Evolutionary conservation across 2,797 vertebrate species (phyloP).

Genomic region (Crenichthys baileyi): DNA sequence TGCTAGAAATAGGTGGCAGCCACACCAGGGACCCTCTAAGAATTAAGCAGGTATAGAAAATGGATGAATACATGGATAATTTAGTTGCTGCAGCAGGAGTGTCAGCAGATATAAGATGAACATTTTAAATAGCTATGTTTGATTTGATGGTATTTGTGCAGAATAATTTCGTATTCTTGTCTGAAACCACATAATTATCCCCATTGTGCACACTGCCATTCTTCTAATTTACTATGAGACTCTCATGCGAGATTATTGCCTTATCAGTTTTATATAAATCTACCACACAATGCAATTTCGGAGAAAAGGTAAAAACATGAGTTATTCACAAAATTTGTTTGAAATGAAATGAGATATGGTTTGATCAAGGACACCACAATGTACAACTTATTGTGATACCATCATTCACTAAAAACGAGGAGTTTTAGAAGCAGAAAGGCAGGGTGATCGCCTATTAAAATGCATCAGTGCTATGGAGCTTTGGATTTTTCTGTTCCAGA

Average conservation of each 20-base stretch:
- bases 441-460: slow-evolving; percentile 30
- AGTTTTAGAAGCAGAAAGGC: slow-evolving; percentile 14
- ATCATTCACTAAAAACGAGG: slow-evolving; percentile 1
- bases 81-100: neutral
- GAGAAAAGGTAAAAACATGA: neutral
- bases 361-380: neutral
- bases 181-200: neutral
- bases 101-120: neutral
- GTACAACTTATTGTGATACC: neutral
- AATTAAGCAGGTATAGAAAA: neutral
- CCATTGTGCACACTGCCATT: neutral
- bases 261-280: neutral
- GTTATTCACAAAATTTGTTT: neutral
- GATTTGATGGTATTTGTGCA: neutral
- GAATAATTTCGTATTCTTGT: neutral
- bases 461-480: slow-evolving; percentile 19
- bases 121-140: neutral
- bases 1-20: neutral
- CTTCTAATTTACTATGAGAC: neutral
- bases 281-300: neutral
- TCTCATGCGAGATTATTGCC: neutral
- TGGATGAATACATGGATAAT: neutral
- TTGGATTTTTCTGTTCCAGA: slow-evolving; percentile 44
- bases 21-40: neutral
- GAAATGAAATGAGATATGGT: neutral